Evolutionary conservation across 1,140 invertebrate genomes (phyloP), one percentile per base, ranked within the genome.

Genomic region (Drosophila fuyamai): DNA sequence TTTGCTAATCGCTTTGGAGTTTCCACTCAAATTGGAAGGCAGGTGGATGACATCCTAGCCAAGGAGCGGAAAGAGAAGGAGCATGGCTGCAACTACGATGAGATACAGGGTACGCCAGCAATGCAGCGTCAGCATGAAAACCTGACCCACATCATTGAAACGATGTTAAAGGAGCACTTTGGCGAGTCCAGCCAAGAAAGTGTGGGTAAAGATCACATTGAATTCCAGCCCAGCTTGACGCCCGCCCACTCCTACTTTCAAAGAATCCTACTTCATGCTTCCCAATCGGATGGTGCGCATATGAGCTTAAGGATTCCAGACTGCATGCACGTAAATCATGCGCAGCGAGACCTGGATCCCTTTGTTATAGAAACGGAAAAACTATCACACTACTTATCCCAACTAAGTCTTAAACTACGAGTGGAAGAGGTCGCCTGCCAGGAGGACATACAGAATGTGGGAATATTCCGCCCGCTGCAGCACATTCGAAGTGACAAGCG

Each of bases 1-100:
- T 94, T 94, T 10, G 93, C 85, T 1, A 47, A 44, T 0, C 89
- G 82, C 13, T 91, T 76, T 14, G 63, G 74, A 0, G 60, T 81
- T 5, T 10, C 16, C 10, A 83, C 72, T 16, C 62, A 56, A 13
- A 53, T 44, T 4, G 56, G 44, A 1, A 54, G 75, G 6, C 44
- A 84, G 10, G 56, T 92, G 0, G 53, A 90, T 46, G 81, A 88
- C 46, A 71, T 79, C 36, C 27, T 85, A 0, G 41, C 54, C 5
- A 86, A 88, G 38, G 80, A 88, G 40, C 68, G 44, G 0, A 78
- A 58, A 14, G 53, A 86, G 27, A 66, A 73, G n/a, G 88, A 91
- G 23, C 62, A 80, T 14, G 70, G 82, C 0, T 70, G 55, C 12
- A 59, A 53, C 46, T 16, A 47, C 1, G 59, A 60, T 0, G 66